Percentiles rank a stretch among this genome's conserved stretches.
Evolutionary conservation across 2,113 vertebrate species (phyloP).

Genomic region (Gymnarchus niloticus): DNA sequence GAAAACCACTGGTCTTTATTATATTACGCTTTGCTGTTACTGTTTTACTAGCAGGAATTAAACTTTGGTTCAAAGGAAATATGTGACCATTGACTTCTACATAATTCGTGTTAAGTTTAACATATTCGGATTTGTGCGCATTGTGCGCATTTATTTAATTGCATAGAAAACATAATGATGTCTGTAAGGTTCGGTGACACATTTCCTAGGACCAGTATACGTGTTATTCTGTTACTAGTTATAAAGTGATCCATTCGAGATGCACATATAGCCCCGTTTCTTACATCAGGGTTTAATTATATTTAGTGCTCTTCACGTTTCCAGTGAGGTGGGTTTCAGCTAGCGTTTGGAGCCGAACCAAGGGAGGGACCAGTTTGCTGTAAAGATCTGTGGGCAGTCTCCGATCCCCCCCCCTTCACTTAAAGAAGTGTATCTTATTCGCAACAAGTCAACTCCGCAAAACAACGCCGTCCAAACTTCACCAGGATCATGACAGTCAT

Average conservation of each 20-base stretch:
- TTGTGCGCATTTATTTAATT: neutral
- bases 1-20: neutral
- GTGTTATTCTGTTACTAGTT: too few species aligned
- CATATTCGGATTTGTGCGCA: neutral
- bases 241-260: neutral
- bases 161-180: neutral
- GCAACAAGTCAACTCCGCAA: neutral
- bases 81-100: too few species aligned
- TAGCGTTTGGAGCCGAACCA: neutral
- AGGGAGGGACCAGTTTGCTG: conserved; percentile 7
- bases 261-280: neutral
- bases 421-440: neutral
- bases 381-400: conserved; percentile 19
- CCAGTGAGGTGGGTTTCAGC: neutral
- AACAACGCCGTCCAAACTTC: neutral
- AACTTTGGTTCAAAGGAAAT: neutral
- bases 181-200: neutral
- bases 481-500: neutral
- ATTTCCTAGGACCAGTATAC: neutral
- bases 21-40: neutral
- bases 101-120: too few species aligned
- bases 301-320: neutral
- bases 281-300: neutral
- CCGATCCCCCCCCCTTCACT: neutral
- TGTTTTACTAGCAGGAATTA: neutral